Evolutionary conservation across 2,888 invertebrate genomes (phyloP).

Genomic region (Lithophane ornitopus): DNA sequence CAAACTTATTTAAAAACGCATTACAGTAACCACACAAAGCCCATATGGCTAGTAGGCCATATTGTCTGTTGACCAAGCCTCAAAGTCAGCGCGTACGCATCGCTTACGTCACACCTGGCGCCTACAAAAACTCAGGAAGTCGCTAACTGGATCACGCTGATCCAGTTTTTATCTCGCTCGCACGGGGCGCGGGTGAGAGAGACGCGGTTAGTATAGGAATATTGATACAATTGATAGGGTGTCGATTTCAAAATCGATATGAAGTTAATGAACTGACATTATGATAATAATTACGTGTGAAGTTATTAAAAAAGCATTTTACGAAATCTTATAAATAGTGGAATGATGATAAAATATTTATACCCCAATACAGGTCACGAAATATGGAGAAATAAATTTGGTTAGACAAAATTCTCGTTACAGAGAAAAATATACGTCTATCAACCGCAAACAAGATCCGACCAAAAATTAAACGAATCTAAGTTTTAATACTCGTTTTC

Average conservation of each 20-base stretch:
- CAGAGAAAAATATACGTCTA: conserved; percentile 12
- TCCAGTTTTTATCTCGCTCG: conserved; percentile 64
- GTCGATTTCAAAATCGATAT: conserved; percentile 42
- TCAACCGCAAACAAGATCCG: neutral
- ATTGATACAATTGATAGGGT: conserved; percentile 36
- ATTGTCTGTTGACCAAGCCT: conserved; percentile 38
- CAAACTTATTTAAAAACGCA: conserved; percentile 49
- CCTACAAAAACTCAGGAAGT: conserved; percentile 66
- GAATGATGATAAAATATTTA: neutral
- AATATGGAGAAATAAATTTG: neutral
- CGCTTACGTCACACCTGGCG: conserved; percentile 66
- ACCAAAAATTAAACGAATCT: neutral
- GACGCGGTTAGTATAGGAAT: conserved; percentile 29
- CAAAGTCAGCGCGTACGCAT: conserved; percentile 52
- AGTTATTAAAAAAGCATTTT: neutral
- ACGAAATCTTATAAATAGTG: neutral
- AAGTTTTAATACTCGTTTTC: neutral
- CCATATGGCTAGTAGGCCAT: conserved; percentile 25
- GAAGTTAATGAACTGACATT: conserved; percentile 40
- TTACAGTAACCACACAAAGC: conserved; percentile 45
- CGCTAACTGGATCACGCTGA: conserved; percentile 59
- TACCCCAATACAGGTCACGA: neutral
- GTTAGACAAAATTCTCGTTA: conserved; percentile 1
- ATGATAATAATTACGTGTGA: neutral
- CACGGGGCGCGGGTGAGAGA: conserved; percentile 5